Percentiles rank a stretch among this genome's conserved stretches.
Conservation (phyloP, 1,140 invertebrate species). For the Leptinotarsa lineolata region DNA sequence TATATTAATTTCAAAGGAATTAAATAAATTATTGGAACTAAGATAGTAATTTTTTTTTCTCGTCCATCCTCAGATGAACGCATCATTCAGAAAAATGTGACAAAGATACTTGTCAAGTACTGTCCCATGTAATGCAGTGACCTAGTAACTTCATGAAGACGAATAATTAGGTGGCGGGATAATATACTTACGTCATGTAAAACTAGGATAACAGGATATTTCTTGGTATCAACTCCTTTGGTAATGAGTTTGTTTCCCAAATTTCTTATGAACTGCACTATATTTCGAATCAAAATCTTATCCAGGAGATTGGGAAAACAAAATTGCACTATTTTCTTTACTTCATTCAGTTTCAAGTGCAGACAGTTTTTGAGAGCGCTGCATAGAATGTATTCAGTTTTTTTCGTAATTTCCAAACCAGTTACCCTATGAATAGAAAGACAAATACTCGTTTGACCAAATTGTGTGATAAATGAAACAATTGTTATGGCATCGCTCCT, state of each 20-base stretch:
- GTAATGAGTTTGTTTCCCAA: constrained; percentile 22
- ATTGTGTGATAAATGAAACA: too few relatives aligned
- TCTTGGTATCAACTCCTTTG: constrained; percentile 14
- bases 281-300: constrained; percentile 31
- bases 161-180: neutral
- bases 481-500: too few relatives aligned
- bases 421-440: constrained; percentile 17
- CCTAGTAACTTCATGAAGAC: too few relatives aligned
- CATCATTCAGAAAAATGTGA: too few relatives aligned
- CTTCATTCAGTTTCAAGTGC: constrained; percentile 37
- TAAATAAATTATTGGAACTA: too few relatives aligned
- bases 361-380: constrained; percentile 31
- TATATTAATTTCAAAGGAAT: too few relatives aligned
- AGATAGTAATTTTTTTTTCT: too few relatives aligned
- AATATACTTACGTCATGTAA: constrained; percentile 64
- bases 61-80: too few relatives aligned
- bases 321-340: constrained; percentile 37
- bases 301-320: constrained; percentile 36
- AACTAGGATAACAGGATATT: constrained; percentile 66
- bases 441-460: too few relatives aligned
- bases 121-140: too few relatives aligned
- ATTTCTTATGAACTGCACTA: constrained; percentile 30
- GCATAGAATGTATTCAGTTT: constrained; percentile 35
- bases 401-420: constrained; percentile 14
- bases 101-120: too few relatives aligned